Base-by-base conservation (phyloP, 2,888 invertebrate genomes). In the Clistopyga incitator region DNA sequence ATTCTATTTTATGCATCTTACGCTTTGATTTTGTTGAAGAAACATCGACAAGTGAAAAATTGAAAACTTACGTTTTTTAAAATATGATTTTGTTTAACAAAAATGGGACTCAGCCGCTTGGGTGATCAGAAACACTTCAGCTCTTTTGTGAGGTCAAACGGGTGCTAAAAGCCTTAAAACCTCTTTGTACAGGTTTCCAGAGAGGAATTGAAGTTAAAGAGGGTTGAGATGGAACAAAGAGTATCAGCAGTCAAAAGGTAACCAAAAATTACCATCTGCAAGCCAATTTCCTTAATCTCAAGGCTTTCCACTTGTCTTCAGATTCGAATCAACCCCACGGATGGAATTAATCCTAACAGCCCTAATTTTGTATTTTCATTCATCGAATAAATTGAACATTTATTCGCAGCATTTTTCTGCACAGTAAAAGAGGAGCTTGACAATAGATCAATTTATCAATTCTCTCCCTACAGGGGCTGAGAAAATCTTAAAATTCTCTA, bases 141-240 rank as follows among this genome's bases (percentile, higher is more conserved):
- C 56, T 56, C 25, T 13, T 56, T 25, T 56, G 13, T 56, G 4
- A 56, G 56, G 25, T 56, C 56, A 13, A 56, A 54, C 20, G 52
- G 20, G 11, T 8, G 52, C 52, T 23, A 11, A 54, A 54, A 54
- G 52, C 20, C 10, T 20, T 11, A 8, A 54, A 54, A 20, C 20
- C 20, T 20, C 20, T 54, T 54, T 20, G 52, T 54, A 54, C 23
- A 54, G 10, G 20, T 10, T 54, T 20, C 20, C 23, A 20, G 1
- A 18, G 23, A 25, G 56, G 13, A 56, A 13, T 3, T 15, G 25
- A 56, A 15, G 25, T 56, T 23, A 25, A 25, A 13, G 15, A 56
- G 50, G 18, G 50, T 50, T 15, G 23, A 11, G 23, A 25, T 56
- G 15, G 25, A 56, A 56, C 25, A 13, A 25, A 25, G 25, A 56